Percentiles rank a stretch among this genome's conserved stretches.
These are phyloP conservation scores for Babylonia areolata DNA, from an alignment of 1,140 invertebrate genomes.

Conservation along the genomic window DNA sequence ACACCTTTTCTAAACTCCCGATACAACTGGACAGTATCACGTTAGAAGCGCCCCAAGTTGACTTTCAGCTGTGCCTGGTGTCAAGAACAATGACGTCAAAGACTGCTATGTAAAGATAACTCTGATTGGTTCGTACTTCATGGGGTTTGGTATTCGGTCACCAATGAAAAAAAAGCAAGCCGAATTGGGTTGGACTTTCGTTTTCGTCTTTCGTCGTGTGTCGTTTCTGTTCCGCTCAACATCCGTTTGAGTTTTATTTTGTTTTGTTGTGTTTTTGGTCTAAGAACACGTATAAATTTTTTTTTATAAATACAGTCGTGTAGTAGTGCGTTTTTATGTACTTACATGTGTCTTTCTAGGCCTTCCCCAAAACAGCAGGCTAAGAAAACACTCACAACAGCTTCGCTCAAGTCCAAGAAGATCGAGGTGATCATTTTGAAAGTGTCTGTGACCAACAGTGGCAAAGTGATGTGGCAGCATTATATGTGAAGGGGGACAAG, in stretches of 20 bases:
- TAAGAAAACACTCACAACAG: too few species aligned
- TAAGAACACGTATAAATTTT: too few species aligned
- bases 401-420: too few species aligned
- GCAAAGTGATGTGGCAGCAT: too few species aligned
- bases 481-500: too few species aligned
- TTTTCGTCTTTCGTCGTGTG: not conserved
- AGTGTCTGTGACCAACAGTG: too few species aligned
- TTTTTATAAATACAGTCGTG: not conserved
- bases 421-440: too few species aligned
- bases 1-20: not conserved
- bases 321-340: conserved; percentile 15
- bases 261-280: too few species aligned
- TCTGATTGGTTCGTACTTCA: not conserved
- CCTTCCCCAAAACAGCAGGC: too few species aligned
- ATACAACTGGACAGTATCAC: not conserved
- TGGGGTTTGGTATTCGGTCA: not conserved
- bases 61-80: conserved; percentile 39
- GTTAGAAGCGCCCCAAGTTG: conserved; percentile 28
- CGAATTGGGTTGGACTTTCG: not conserved
- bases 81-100: conserved; percentile 32
- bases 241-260: too few species aligned
- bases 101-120: not conserved
- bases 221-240: not conserved
- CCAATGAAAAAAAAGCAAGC: conserved; percentile 1
- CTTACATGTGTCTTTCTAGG: conserved; percentile 18